Conservation (phyloP, 2,797 vertebrate genomes). For the Peromyscus aztecus region DNA sequence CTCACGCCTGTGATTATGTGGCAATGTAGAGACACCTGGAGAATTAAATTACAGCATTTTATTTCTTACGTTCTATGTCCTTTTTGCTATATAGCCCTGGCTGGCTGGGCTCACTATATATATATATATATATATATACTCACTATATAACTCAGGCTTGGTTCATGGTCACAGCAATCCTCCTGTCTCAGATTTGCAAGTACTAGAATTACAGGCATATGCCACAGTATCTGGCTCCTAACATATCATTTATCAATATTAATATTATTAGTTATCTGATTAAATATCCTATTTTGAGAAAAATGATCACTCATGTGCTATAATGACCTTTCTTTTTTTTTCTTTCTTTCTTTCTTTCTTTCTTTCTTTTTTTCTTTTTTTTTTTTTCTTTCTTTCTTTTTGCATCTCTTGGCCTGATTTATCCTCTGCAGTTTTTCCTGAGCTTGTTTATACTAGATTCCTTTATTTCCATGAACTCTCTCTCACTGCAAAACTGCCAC, state of each 20-base stretch:
- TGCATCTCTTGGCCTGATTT: neutral
- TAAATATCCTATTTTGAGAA: conserved; percentile 50
- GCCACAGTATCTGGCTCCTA: neutral
- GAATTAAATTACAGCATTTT: neutral
- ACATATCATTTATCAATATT: neutral
- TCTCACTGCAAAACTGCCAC: neutral
- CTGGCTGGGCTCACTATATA: too few species aligned
- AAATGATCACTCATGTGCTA: conserved; percentile 1
- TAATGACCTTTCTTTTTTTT: neutral
- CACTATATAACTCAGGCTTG: neutral
- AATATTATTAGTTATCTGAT: neutral
- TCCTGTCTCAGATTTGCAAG: neutral
- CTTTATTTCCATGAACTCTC: conserved; percentile 41
- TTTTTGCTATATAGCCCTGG: neutral
- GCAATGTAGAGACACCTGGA: neutral
- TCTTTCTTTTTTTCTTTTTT: neutral
- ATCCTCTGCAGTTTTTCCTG: neutral
- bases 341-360: neutral
- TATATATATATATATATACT: too few species aligned
- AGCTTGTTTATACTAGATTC: conserved; percentile 24
- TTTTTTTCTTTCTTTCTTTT: neutral
- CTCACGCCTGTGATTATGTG: neutral
- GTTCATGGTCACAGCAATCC: neutral
- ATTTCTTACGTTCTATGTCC: neutral
- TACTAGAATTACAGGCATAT: neutral